Conservation (phyloP, 2,797 vertebrate species). For the Mormyrus hasselquistii region DNA sequence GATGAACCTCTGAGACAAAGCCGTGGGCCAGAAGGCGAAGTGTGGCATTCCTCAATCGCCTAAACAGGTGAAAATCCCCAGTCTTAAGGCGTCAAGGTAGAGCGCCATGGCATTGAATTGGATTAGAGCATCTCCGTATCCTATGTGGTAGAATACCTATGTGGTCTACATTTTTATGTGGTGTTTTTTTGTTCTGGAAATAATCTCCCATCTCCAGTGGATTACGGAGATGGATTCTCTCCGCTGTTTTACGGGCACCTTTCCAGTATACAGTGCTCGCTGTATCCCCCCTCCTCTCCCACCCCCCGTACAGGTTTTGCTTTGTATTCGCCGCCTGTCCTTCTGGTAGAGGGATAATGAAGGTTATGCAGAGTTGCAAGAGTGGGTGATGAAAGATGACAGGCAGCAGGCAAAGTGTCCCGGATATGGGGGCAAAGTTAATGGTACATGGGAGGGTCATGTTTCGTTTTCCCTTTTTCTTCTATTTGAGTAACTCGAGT, state of each 20-base stretch:
- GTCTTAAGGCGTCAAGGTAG: conserved; percentile 21
- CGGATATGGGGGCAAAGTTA: neutral
- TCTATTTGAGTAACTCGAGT: neutral
- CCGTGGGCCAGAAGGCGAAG: conserved; percentile 26
- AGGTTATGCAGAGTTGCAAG: conserved; percentile 12
- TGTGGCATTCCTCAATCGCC: conserved; percentile 25
- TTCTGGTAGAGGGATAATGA: conserved; percentile 11
- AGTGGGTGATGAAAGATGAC: neutral
- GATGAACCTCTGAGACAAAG: conserved; percentile 9
- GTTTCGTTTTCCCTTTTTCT: neutral
- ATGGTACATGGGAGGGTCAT: neutral
- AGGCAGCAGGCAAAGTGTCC: conserved; percentile 15
- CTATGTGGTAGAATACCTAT: conserved; percentile 29
- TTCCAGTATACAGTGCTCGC: conserved; percentile 5
- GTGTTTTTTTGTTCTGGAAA: conserved; percentile 43
- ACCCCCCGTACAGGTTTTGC: neutral
- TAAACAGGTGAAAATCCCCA: conserved; percentile 26
- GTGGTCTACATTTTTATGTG: conserved; percentile 47
- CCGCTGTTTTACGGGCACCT: conserved; percentile 32
- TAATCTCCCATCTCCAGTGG: conserved; percentile 49
- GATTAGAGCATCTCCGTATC: conserved; percentile 26
- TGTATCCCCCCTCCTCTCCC: neutral
- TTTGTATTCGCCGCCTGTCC: neutral
- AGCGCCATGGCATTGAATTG: conserved; percentile 28
- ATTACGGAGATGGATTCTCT: conserved; percentile 45